Evolutionary conservation across 1,140 invertebrate species (phyloP).

Genomic region (Chironomus striatipennis): DNA sequence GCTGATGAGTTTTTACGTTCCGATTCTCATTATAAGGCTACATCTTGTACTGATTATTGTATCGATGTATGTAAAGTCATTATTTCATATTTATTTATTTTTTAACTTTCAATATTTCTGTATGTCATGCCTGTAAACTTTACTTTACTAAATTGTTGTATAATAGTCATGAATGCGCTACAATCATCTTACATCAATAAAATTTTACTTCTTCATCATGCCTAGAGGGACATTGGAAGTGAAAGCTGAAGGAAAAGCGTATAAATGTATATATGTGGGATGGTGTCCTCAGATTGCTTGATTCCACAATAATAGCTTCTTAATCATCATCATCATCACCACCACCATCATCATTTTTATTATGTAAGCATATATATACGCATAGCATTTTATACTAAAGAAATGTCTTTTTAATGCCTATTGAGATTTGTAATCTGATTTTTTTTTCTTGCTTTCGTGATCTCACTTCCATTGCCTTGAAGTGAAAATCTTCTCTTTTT

Average conservation of each 20-base stretch:
- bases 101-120: too few relatives aligned
- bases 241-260: neutral
- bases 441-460: neutral
- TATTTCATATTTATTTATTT: too few relatives aligned
- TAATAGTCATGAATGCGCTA: too few relatives aligned
- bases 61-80: neutral
- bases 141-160: too few relatives aligned
- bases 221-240: neutral
- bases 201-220: neutral
- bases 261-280: neutral
- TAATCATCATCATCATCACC: neutral
- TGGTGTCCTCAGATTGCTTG: neutral
- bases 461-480: neutral
- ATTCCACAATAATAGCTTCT: neutral
- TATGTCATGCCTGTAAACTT: too few relatives aligned
- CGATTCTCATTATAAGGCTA: neutral
- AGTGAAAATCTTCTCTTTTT: too few relatives aligned
- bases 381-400: neutral
- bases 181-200: neutral
- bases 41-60: neutral
- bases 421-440: slow-evolving; percentile 9
- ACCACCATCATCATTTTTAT: neutral
- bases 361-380: too few relatives aligned
- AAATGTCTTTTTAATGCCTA: slow-evolving; percentile 14
- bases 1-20: neutral